Evolutionary conservation across 2,888 invertebrate genomes (phyloP).

Genomic region (Sminthurides aquaticus): DNA sequence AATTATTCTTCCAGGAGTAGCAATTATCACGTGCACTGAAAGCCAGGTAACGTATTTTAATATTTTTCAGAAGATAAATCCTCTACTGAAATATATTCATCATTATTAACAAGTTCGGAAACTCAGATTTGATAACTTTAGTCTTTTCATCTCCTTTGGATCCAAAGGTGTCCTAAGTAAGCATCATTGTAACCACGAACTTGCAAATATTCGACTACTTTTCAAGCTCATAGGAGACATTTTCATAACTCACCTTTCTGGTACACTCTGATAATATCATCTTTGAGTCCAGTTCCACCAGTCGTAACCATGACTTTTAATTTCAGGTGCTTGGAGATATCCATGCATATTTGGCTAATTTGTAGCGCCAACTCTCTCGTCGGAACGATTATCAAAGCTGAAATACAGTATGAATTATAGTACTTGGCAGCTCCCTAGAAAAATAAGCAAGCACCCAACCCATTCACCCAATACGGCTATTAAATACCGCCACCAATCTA

Average conservation of each 20-base stretch:
- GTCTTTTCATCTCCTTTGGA: conserved; percentile 19
- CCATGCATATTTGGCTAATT: conserved; percentile 99
- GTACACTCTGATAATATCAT: conserved; percentile 99
- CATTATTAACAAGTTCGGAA: conserved; percentile 16
- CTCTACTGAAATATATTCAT: background rate
- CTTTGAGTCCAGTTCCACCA: conserved; percentile 93
- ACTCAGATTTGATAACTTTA: conserved; percentile 21
- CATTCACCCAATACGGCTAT: background rate
- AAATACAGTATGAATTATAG: background rate
- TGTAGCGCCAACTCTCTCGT: conserved; percentile 97
- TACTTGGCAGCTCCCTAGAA: too few species aligned
- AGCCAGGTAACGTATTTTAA: conserved; percentile 28
- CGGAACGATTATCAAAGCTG: conserved; percentile 93
- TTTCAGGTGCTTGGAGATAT: conserved; percentile 93
- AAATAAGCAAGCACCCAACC: background rate
- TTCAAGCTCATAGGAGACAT: conserved; percentile 9
- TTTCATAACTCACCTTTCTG: conserved; percentile 68
- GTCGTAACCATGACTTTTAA: conserved; percentile 99
- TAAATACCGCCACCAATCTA: background rate
- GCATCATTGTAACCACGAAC: conserved; percentile 10
- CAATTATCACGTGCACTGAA: conserved; percentile 94
- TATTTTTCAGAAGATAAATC: background rate
- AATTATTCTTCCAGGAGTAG: conserved; percentile 97
- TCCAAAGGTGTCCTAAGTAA: conserved; percentile 20
- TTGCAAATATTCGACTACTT: too few species aligned